A percentile compares a stretch with the other conserved stretches of the same genome.
Evolutionary conservation across 2,797 vertebrate genomes (phyloP).

Genomic region (Aselliscus stoliczkanus): DNA sequence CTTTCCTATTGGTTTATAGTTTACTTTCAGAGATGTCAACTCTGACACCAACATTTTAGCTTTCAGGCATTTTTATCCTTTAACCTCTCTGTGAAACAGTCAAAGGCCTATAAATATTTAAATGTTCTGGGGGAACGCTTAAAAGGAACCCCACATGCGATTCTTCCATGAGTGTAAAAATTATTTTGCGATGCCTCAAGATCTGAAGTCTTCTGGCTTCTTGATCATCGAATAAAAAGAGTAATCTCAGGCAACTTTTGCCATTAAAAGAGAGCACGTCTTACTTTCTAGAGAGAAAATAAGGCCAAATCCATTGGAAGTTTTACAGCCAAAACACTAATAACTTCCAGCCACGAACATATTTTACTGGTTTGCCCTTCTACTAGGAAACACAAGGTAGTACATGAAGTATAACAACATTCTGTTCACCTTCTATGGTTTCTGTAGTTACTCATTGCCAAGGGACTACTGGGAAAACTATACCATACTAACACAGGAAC

Average conservation of each 20-base stretch:
- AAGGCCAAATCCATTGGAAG: not conserved
- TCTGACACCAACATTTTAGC: not conserved
- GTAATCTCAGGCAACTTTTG: not conserved
- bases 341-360: not conserved
- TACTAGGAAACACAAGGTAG: not conserved
- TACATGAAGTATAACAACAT: not conserved
- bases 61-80: constrained; percentile 24
- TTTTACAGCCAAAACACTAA: not conserved
- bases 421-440: not conserved
- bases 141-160: not conserved
- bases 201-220: not conserved
- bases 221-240: not conserved
- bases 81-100: not conserved
- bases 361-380: not conserved
- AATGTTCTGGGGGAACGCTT: not conserved
- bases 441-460: not conserved
- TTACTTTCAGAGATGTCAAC: not conserved
- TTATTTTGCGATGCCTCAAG: not conserved
- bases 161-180: not conserved
- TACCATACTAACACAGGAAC: not conserved
- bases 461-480: not conserved
- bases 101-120: not conserved
- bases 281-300: not conserved
- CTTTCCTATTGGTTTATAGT: not conserved
- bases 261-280: not conserved